Percentiles rank a stretch among this genome's conserved stretches.
Conservation (phyloP, 1,140 invertebrate species). For the Drosophila guanche region DNA sequence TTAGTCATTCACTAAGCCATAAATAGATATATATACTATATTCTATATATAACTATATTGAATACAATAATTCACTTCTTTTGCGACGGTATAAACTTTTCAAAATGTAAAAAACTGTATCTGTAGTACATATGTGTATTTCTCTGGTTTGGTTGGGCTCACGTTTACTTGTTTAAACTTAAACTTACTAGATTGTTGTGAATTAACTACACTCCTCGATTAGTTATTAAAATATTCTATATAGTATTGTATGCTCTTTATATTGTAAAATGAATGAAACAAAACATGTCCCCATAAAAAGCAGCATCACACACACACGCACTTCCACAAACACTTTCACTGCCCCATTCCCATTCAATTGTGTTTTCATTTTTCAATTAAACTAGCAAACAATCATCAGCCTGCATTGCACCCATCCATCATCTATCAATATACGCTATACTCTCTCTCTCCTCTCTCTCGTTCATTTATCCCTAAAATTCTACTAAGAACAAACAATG, state of each 20-base stretch:
- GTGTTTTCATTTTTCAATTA: constrained; percentile 59
- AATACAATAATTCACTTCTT: constrained; percentile 58
- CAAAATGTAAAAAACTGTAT: constrained; percentile 73
- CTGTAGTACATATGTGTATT: constrained; percentile 54
- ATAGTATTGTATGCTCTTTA: constrained; percentile 48
- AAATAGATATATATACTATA: constrained; percentile 30
- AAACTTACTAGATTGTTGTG: constrained; percentile 23
- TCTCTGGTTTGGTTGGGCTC: constrained; percentile 50
- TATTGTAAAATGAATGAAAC: no score
- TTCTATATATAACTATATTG: constrained; percentile 16
- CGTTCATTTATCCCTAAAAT: constrained; percentile 52
- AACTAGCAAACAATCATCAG: constrained; percentile 48
- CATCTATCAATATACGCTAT: constrained; percentile 16
- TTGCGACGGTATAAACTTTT: constrained; percentile 67
- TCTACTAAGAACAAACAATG: constrained; percentile 61
- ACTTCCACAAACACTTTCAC: constrained; percentile 27
- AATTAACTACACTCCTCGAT: constrained; percentile 62
- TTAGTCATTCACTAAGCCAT: constrained; percentile 64
- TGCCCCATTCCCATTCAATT: constrained; percentile 28
- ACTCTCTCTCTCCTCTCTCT: constrained; percentile 6
- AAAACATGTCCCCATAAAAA: no score
- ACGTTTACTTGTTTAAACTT: constrained; percentile 43
- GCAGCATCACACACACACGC: no score
- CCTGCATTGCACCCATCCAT: constrained; percentile 3
- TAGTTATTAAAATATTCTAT: constrained; percentile 51